Evolutionary conservation across 2,113 vertebrate genomes (phyloP).

Genomic region (Lepus europaeus): DNA sequence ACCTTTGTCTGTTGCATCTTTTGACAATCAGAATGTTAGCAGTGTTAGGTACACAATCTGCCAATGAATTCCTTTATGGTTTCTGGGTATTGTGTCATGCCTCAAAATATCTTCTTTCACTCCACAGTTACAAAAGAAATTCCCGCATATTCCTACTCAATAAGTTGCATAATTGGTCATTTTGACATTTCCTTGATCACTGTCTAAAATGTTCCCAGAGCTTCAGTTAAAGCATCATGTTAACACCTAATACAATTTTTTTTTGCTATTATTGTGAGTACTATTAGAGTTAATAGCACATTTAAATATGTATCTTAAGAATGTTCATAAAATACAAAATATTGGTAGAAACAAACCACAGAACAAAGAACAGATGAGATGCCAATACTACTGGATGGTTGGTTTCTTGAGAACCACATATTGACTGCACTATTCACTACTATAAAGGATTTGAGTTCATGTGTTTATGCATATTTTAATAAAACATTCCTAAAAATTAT

Average conservation of each 20-base stretch:
- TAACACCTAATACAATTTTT: background rate
- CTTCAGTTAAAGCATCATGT: background rate
- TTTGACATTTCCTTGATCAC: background rate
- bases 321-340: background rate
- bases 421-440: background rate
- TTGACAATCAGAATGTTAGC: slow-evolving; percentile 8
- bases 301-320: background rate
- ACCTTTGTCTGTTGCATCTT: background rate
- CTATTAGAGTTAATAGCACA: background rate
- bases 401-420: background rate
- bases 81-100: slow-evolving; percentile 55
- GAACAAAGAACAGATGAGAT: background rate
- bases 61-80: background rate
- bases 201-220: background rate
- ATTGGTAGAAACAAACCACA: background rate
- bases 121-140: background rate
- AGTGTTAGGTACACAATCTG: background rate
- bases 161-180: background rate
- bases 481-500: background rate
- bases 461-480: background rate
- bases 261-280: background rate
- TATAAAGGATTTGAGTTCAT: background rate
- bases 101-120: background rate
- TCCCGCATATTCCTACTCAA: background rate
- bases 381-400: background rate